A percentile compares a stretch with the other conserved stretches of the same genome.
Evolutionary conservation across 2,113 vertebrate genomes (phyloP).

Genomic region (Albula glossodonta): DNA sequence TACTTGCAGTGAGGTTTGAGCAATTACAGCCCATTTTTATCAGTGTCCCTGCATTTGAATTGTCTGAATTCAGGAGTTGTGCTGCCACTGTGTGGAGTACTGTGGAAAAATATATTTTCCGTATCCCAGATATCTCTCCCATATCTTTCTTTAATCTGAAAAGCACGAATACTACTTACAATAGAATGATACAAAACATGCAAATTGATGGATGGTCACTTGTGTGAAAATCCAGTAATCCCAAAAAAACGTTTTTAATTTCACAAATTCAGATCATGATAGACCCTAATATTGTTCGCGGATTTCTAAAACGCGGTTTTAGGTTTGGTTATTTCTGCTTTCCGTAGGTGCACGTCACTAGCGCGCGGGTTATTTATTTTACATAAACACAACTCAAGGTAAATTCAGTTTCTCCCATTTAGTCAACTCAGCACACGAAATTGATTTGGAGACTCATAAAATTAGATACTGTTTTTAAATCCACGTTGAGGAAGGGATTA

Average conservation of each 20-base stretch:
- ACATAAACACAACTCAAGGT: background rate
- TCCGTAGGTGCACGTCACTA: background rate
- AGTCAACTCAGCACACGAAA: no score
- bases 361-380: background rate
- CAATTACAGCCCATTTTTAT: background rate
- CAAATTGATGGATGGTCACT: no score
- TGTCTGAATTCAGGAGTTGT: background rate
- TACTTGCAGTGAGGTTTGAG: no score
- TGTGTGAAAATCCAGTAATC: no score
- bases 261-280: no score
- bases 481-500: no score
- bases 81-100: slow-evolving; percentile 7
- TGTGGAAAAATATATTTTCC: background rate
- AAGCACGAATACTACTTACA: background rate
- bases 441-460: no score
- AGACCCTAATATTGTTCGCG: background rate
- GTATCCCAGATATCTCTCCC: background rate
- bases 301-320: background rate
- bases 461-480: no score
- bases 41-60: background rate
- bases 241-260: no score
- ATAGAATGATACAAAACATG: no score
- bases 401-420: no score
- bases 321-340: background rate
- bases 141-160: background rate